A percentile compares a stretch with the other conserved stretches of the same genome.
phyloP scores from a whole-genome alignment of 2,797 vertebrate species.

The Nyctibius grandis region DNA sequence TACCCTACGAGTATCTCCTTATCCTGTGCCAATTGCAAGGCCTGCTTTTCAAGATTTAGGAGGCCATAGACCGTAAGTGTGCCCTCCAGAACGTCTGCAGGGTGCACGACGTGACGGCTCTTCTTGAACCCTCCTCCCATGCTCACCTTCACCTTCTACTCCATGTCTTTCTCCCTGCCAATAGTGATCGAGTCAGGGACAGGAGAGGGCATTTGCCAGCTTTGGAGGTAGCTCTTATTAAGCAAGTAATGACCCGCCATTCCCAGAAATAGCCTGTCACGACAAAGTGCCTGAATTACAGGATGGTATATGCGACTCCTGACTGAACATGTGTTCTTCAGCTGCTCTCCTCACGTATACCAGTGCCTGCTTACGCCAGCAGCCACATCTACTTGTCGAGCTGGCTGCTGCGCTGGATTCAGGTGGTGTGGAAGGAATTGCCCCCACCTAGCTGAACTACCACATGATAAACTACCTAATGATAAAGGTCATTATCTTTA shows the following conservation, averaged over 20 bases:
- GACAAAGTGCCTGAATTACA: neutral
- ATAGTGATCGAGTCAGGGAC: accelerated
- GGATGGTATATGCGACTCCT: neutral
- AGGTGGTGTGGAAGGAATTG: neutral
- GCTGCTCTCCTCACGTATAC: neutral
- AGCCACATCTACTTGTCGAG: neutral
- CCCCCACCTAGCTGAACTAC: neutral
- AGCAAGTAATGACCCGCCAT: neutral
- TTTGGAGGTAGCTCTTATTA: neutral
- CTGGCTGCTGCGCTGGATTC: neutral
- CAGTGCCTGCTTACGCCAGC: neutral
- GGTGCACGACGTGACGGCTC: neutral
- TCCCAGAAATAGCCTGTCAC: neutral
- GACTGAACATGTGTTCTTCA: neutral
- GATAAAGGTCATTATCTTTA: neutral
- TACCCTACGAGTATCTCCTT: neutral
- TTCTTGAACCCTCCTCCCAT: neutral
- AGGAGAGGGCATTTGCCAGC: neutral
- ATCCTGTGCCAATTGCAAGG: neutral
- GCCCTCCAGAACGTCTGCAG: neutral
- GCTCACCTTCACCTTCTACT: neutral
- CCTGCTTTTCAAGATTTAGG: neutral
- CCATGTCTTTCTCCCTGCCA: neutral
- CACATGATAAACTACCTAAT: no score
- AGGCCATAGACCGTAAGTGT: neutral